Base-by-base conservation (phyloP, 2,113 vertebrate genomes). In the Colossoma macropomum region DNA sequence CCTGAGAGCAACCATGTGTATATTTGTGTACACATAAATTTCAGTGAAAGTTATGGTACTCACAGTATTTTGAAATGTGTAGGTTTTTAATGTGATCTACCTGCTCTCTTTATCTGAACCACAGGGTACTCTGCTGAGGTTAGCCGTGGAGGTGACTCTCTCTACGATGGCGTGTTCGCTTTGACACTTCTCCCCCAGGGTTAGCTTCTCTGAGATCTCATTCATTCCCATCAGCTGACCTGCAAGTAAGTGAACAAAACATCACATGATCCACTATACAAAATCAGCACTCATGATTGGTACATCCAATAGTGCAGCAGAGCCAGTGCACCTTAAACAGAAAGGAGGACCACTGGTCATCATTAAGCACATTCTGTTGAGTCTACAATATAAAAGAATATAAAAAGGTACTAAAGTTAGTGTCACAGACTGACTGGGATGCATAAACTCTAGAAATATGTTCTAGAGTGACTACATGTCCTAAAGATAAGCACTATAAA, bases 211-310 rank as follows among this genome's bases (percentile, higher is more conserved):
- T 0, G 95, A 94, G 93, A 99, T 97, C 92, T 99, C 98, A 0
- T 97, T 99, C 98, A 99, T 99, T 23, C 98, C 98, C 1, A 93
- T 98, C 87, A 99, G 94, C 92, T 99, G 97, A 88, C 97, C 98
- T 99, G 83, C 60, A 62, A 21, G 54, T 0, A 21, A 32, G 15
- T 59, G 13, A 76, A 70, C 6, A 59, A 19, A 68, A 69, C 25
- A 41, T 71, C 13, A 62, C 27, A 62, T 34, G 4, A 77, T 50
- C 9, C 21, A n/a, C 16, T n/a, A 59, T 13, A 13, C 23, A 62
- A 62, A 16, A n/a, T 30, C 30, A 34, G 13, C 27, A 54, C 6
- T 2, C 15, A 3, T 75, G 28, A 75, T 7, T 28, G 3, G 28
- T 11, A 23, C 32, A 41, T 38, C 73, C 50, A 56, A 19, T 3